These are phyloP conservation scores for Hirtodrosophila histrioides DNA, from an alignment of 2,888 invertebrate species.

Conservation along the genomic window DNA sequence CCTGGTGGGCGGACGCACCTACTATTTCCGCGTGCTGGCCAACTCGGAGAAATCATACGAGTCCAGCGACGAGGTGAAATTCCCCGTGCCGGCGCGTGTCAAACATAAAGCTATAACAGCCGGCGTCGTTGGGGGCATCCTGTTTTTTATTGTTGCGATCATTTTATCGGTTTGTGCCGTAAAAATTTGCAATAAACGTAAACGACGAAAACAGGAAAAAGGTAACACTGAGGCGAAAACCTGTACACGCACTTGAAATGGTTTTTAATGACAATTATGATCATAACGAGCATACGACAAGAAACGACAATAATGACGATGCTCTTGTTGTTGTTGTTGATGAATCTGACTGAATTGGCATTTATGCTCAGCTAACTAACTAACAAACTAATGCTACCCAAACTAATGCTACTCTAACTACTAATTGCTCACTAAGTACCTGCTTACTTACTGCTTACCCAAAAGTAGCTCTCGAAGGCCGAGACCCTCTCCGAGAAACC, in stretches of 20 bases:
- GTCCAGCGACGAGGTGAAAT: conserved; percentile 94
- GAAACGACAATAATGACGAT: no score
- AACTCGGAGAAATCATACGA: conserved; percentile 94
- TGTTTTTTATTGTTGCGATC: conserved; percentile 98
- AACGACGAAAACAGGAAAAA: conserved; percentile 98
- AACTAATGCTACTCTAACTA: conserved; percentile 13
- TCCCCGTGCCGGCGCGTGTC: conserved; percentile 94
- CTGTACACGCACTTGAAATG: conserved; percentile 77
- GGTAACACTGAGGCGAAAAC: conserved; percentile 87
- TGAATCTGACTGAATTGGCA: conserved; percentile 17
- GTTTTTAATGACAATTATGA: conserved; percentile 55
- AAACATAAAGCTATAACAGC: conserved; percentile 98
- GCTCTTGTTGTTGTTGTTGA: no score
- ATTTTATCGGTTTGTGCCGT: conserved; percentile 98
- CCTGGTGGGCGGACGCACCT: conserved; percentile 94
- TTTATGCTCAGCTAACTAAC: conserved; percentile 32
- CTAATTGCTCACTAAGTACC: conserved; percentile 21
- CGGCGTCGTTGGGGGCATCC: conserved; percentile 97
- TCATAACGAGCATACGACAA: neutral
- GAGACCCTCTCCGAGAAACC: no score
- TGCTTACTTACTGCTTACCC: neutral
- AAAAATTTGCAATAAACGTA: conserved; percentile 98
- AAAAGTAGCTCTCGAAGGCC: no score
- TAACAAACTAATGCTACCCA: conserved; percentile 34
- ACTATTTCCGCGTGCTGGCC: conserved; percentile 95